These are phyloP conservation scores for Thalassarche chlororhynchos DNA, from an alignment of 2,113 vertebrate species.

Conservation along the genomic window DNA sequence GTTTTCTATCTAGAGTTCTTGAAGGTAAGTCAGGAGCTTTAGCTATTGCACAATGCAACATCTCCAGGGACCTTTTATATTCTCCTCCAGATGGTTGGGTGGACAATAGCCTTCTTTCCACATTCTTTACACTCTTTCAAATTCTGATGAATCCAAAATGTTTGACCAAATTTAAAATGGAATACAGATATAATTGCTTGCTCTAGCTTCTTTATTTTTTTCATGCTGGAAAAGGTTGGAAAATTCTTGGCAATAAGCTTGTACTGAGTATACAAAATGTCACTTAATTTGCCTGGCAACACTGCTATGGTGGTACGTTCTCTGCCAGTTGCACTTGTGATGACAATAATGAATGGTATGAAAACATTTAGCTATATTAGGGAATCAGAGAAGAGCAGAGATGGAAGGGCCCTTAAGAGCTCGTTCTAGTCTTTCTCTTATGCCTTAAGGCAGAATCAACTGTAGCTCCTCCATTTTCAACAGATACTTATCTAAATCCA, in stretches of 20 bases:
- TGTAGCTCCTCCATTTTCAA: background rate
- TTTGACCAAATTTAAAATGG: background rate
- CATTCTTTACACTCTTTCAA: background rate
- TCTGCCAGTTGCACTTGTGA: background rate
- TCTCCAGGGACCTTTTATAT: background rate
- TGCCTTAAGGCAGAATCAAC: background rate
- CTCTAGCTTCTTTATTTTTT: background rate
- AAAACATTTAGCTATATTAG: background rate
- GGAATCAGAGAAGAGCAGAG: background rate
- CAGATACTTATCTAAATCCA: background rate
- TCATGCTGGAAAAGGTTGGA: background rate
- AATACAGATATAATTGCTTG: background rate
- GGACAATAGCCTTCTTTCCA: background rate
- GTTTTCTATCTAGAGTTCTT: conserved; percentile 10
- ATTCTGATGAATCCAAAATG: background rate
- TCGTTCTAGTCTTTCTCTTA: background rate
- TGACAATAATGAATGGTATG: background rate
- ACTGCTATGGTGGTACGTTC: background rate
- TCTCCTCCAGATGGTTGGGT: background rate
- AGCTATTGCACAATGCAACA: background rate
- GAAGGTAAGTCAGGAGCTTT: conserved; percentile 13
- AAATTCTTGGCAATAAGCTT: background rate
- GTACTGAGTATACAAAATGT: background rate
- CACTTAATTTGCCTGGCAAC: background rate
- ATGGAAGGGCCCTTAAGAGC: background rate